A percentile compares a stretch with the other conserved stretches of the same genome.
These are phyloP conservation scores for Phymanthus crucifer DNA, from an alignment of 92 coral and sea anemone species.

Conservation along the genomic window DNA sequence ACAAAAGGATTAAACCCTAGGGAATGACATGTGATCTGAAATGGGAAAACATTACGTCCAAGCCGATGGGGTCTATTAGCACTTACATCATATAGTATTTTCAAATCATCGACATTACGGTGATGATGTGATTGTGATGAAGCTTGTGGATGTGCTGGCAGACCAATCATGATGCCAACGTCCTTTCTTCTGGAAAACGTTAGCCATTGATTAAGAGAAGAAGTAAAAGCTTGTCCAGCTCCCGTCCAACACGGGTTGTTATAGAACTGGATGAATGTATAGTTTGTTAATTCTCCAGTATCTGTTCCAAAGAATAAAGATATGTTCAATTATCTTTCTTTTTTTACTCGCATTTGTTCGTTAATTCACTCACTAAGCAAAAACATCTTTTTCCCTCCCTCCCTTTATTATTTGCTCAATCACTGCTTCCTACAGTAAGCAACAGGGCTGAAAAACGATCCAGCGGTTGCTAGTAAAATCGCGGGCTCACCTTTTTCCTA, in stretches of 20 bases:
- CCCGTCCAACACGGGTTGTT: constrained; percentile 62
- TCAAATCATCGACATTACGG: not conserved
- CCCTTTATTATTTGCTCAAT: too few relatives aligned
- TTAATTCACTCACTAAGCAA: too few relatives aligned
- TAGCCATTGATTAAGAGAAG: constrained; percentile 41
- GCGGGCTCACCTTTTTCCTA: too few relatives aligned
- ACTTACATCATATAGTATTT: constrained; percentile 10
- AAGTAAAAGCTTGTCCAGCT: constrained; percentile 16
- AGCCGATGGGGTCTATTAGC: not conserved
- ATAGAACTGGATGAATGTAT: constrained; percentile 55
- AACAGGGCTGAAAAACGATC: too few relatives aligned
- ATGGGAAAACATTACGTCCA: not conserved
- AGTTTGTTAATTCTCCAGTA: constrained; percentile 34
- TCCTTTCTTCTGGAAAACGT: constrained; percentile 6
- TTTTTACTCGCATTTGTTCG: too few relatives aligned
- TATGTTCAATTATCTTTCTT: not conserved
- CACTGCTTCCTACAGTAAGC: too few relatives aligned
- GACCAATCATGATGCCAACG: constrained; percentile 21
- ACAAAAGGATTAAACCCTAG: not conserved
- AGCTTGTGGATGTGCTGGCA: constrained; percentile 15
- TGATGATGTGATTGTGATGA: constrained; percentile 5
- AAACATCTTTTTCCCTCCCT: too few relatives aligned
- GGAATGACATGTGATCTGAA: not conserved
- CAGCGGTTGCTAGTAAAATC: too few relatives aligned
- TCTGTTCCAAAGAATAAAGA: constrained; percentile 3